Evolutionary conservation across 2,113 vertebrate species (phyloP), one percentile per base, ranked within the genome.

Genomic region (Vulpes vulpes): DNA sequence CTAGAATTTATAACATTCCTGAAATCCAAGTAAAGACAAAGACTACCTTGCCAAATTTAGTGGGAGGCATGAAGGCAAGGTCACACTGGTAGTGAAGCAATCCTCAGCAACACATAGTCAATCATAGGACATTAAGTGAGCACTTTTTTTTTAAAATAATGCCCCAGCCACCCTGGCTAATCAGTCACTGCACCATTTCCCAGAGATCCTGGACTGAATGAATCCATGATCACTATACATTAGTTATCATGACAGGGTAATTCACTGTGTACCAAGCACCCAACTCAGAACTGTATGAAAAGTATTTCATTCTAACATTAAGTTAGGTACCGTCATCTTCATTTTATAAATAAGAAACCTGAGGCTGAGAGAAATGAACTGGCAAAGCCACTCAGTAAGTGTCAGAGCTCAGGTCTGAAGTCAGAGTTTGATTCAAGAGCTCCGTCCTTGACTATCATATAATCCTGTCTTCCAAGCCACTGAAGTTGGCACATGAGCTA

Each of bases 1-100:
- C 51, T 84, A 64, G 62, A 82, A 89, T 65, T 69, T 38, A 22
- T 35, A 89, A 89, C 51, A n/a, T 69, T 97, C 79, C 79, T 81
- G 51, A 89, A 11, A 64, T n/a, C 15, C 43, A 73, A 67, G 38
- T 25, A 74, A 86, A 11, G 27, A 73, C 32, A 67, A 53, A 83
- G 53, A 79, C 51, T 10, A 23, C 53, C 90, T 17, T 96, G 71
- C 79, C 91, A 83, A 79, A 83, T 60, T 92, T 35, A 83, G 64
- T 11, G 82, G 64, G 67, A 62, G 74, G 91, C 27, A 88, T 23
- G 81, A 32, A 64, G 20, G 74, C 55, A 89, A 93, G 79, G 55
- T 30, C 79, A 80, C 27, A 11, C 25, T 51, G 38, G 79, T 14
- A 14, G 60, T 19, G 59, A 73, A 59, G 51, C 11, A 23, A 69